Evolutionary conservation across 2,888 invertebrate genomes (phyloP), one percentile per base, ranked within the genome.

Genomic region (Apomyelois bistriatella): DNA sequence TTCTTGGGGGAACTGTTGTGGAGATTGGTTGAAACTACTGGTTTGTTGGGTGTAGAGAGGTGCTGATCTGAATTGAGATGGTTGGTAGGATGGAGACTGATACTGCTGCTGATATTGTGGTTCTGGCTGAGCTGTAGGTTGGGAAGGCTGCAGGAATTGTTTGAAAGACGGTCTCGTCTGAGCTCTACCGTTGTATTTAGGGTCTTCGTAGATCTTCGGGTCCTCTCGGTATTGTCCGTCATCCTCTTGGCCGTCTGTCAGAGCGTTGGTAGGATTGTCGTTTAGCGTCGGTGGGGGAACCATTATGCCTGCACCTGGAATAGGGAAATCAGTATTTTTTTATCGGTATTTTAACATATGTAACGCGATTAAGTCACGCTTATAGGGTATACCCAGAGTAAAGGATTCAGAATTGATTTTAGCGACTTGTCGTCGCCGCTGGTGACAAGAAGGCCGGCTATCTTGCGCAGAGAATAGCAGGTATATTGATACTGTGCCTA

Each of bases 141-240:
- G 53, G n/a, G 68, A 63, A 35, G 75, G 60, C 10, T 69, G 73
- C 52, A 81, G 79, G 75, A 65, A 85, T 63, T 82, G 83, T 10
- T 68, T 71, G 64, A 78, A 66, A 37, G 72, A 63, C n/a, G 77
- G 79, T 54, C 76, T 70, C 52, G 67, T 57, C 53, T 60, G 78
- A 55, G 68, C 70, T 59, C 66, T 78, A 68, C 72, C 82, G 78
- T 79, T 93, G 82, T 91, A 93, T 61, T 92, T 92, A 7, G 94
- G 93, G 70, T 94, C 93, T 77, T 95, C 94, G 84, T 96, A 96
- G 56, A 95, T 92, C 57, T 92, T 92, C 0, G 96, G 96, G 76
- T 96, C 96, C 74, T 96, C 96, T 43, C 95, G 91, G 81, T 96
- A 96, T 69, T 96, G 96, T 0, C 96, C 96, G 71, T 96, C 96